Evolutionary conservation across 2,113 vertebrate genomes (phyloP).

Genomic region (Ptilorrhoa leucosticta): DNA sequence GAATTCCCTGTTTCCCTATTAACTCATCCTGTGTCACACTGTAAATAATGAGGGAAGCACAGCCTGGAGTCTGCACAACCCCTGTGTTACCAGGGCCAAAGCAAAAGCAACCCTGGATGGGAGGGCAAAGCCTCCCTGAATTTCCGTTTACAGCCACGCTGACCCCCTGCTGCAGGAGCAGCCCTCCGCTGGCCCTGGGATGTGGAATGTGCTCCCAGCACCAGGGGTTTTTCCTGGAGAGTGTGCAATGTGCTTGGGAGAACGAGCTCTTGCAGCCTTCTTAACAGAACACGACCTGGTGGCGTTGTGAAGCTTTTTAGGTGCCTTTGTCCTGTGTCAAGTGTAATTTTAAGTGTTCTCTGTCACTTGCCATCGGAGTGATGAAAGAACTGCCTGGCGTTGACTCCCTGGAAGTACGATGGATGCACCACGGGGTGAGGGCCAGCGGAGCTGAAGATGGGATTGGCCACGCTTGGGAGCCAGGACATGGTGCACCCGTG

Average conservation of each 20-base stretch:
- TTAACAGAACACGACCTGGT: background rate
- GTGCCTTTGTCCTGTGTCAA: conserved; percentile 42
- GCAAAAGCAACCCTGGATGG: background rate
- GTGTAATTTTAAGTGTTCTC: background rate
- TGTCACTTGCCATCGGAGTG: background rate
- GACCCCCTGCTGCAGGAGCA: background rate
- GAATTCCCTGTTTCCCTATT: background rate
- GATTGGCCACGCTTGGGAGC: background rate
- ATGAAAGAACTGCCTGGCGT: background rate
- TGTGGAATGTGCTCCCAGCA: background rate
- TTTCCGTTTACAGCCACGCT: background rate
- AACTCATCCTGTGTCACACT: background rate
- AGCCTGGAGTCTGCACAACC: background rate
- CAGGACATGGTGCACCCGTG: fast-evolving
- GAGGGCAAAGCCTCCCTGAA: background rate
- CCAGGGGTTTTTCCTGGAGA: background rate
- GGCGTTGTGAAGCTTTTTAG: conserved; percentile 4
- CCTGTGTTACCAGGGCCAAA: conserved; percentile 5
- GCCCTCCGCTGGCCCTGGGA: background rate
- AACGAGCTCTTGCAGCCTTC: background rate
- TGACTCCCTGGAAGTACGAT: background rate
- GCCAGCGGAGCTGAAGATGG: fast-evolving
- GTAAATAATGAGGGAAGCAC: background rate
- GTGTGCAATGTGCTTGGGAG: background rate
- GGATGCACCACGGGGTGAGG: background rate